These are phyloP conservation scores for Drosophila repletoides DNA, from an alignment of 1,140 invertebrate genomes.

Conservation along the genomic window DNA sequence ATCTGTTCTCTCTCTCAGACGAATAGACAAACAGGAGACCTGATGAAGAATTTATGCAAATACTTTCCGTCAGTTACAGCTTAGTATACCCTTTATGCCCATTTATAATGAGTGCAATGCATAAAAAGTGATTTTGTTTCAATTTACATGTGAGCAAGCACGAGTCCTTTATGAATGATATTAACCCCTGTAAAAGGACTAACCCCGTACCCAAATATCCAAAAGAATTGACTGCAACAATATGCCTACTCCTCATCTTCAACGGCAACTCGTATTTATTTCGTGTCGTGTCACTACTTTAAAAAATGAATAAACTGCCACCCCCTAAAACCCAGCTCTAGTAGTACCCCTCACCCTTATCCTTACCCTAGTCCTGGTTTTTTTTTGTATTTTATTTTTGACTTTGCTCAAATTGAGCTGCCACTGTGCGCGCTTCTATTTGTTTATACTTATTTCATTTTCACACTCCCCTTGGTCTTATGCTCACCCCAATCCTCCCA, in stretches of 20 bases:
- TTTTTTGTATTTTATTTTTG: constrained; percentile 53
- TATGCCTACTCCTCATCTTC: constrained; percentile 14
- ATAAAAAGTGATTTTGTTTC: constrained; percentile 30
- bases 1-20: too few species aligned
- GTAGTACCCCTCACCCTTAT: not conserved
- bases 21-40: too few species aligned
- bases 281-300: constrained; percentile 2
- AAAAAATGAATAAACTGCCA: constrained; percentile 19
- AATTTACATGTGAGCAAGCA: constrained; percentile 14
- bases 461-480: constrained; percentile 57
- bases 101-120: too few species aligned
- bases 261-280: not conserved
- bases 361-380: constrained; percentile 7
- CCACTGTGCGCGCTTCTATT: constrained; percentile 55
- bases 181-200: not conserved
- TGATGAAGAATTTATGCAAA: too few species aligned
- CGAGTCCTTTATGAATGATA: too few species aligned
- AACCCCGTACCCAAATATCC: not conserved
- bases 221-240: constrained; percentile 40
- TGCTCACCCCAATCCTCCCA: not conserved
- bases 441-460: constrained; percentile 79
- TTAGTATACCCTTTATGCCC: too few species aligned
- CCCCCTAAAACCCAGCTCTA: not conserved
- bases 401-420: constrained; percentile 56
- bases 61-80: too few species aligned